Percentiles rank a stretch among this genome's conserved stretches.
Conservation (phyloP, 2,797 vertebrate genomes). For the Pachyuromys duprasi region DNA sequence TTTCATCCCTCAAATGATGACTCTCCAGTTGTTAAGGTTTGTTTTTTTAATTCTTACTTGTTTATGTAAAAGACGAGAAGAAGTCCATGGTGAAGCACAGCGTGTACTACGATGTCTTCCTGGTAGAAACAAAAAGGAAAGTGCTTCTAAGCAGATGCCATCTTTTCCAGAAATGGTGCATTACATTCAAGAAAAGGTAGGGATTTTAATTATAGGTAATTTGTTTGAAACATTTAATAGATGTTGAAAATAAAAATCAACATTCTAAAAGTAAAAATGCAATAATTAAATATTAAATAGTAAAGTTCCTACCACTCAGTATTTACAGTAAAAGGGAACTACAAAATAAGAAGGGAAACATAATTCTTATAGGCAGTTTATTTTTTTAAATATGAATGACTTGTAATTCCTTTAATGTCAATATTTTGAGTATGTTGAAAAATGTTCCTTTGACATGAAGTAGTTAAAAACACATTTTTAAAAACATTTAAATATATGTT, state of each 20-base stretch:
- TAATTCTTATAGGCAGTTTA: conserved; percentile 39
- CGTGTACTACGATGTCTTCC: conserved; percentile 91
- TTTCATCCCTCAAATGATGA: conserved; percentile 40
- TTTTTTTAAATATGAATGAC: conserved; percentile 33
- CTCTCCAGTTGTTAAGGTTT: conserved; percentile 53
- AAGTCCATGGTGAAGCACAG: conserved; percentile 96
- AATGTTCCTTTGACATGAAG: not conserved
- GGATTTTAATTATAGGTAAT: conserved; percentile 31
- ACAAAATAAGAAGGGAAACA: conserved; percentile 14
- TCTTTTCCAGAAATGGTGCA: conserved; percentile 98
- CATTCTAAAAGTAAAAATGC: conserved; percentile 52
- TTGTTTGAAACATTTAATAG: conserved; percentile 30
- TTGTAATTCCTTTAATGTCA: conserved; percentile 45
- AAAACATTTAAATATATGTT: not conserved
- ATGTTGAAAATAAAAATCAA: conserved; percentile 33
- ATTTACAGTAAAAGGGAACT: conserved; percentile 20
- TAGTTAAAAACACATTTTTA: conserved; percentile 28
- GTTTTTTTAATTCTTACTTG: conserved; percentile 57
- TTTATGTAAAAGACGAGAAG: conserved; percentile 92
- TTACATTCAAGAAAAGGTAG: conserved; percentile 98
- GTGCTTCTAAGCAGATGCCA: conserved; percentile 93
- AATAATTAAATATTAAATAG: conserved; percentile 2
- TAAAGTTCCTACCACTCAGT: conserved; percentile 32
- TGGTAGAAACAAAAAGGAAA: conserved; percentile 91
- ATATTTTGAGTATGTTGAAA: conserved; percentile 31